Conservation (phyloP, 2,888 invertebrate genomes). For the Eremobia ochroleuca region DNA sequence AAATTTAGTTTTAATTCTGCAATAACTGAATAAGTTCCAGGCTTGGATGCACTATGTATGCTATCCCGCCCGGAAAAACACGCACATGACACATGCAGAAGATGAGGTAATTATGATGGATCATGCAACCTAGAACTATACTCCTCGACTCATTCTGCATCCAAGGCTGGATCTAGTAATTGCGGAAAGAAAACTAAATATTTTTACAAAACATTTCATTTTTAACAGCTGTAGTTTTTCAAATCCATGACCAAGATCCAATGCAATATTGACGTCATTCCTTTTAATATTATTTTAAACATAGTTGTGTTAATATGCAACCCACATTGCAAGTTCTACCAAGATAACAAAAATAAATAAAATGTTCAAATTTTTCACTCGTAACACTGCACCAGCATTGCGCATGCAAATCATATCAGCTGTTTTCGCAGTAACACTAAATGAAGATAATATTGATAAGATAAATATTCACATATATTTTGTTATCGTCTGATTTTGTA, state of each 20-base stretch:
- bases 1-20: background rate
- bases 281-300: background rate
- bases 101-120: too few relatives aligned
- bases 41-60: too few relatives aligned
- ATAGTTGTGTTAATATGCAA: background rate
- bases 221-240: too few relatives aligned
- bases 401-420: slow-evolving; percentile 13
- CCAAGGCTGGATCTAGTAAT: too few relatives aligned
- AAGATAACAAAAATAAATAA: slow-evolving; percentile 5
- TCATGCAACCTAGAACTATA: too few relatives aligned
- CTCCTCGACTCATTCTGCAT: too few relatives aligned
- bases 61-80: background rate
- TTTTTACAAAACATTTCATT: too few relatives aligned
- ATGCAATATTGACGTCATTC: background rate
- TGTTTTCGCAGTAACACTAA: background rate
- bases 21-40: background rate
- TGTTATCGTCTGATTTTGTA: slow-evolving; percentile 1
- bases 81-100: background rate
- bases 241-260: too few relatives aligned
- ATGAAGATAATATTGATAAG: slow-evolving; percentile 14
- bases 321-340: background rate
- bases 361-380: background rate
- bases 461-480: slow-evolving; percentile 2
- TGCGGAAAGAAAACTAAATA: too few relatives aligned
- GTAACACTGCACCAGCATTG: slow-evolving; percentile 1